Percentiles rank a stretch among this genome's conserved stretches.
Conservation (phyloP, 2,888 invertebrate genomes). For the Lycophotia porphyrea region DNA sequence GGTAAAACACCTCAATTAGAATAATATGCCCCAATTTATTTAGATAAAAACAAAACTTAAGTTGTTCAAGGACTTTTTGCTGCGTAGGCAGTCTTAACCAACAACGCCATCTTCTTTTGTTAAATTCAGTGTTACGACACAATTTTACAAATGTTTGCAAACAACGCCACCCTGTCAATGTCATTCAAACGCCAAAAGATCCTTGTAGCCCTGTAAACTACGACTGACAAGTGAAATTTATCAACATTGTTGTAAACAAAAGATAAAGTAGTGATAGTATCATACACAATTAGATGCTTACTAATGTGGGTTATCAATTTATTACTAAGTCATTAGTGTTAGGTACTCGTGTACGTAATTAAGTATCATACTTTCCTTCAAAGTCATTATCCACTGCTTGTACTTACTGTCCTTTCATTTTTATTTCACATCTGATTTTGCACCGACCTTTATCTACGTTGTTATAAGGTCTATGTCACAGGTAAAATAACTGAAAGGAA, state of each 20-base stretch:
- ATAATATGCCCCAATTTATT: too few relatives aligned
- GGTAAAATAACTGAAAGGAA: not conserved
- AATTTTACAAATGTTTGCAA: not conserved
- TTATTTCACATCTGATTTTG: not conserved
- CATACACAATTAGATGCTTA: slow-evolving; percentile 32
- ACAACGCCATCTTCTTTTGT: not conserved
- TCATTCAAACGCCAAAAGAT: not conserved
- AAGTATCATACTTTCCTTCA: slow-evolving; percentile 3
- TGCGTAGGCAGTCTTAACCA: too few relatives aligned
- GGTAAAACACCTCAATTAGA: too few relatives aligned
- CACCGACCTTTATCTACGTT: not conserved
- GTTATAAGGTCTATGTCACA: not conserved
- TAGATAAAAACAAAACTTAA: too few relatives aligned
- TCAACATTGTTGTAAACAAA: not conserved
- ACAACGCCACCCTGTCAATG: not conserved
- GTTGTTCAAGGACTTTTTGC: too few relatives aligned
- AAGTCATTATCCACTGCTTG: slow-evolving; percentile 22
- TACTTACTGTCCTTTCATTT: not conserved
- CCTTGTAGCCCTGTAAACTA: not conserved
- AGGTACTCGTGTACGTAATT: slow-evolving; percentile 24
- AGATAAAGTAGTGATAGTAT: slow-evolving; percentile 25
- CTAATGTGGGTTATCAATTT: slow-evolving; percentile 39
- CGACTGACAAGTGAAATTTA: slow-evolving; percentile 8
- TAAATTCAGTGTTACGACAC: not conserved
- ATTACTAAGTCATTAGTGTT: slow-evolving; percentile 1